These are phyloP conservation scores for Parambassis ranga DNA, from an alignment of 2,797 vertebrate species.

Conservation along the genomic window DNA sequence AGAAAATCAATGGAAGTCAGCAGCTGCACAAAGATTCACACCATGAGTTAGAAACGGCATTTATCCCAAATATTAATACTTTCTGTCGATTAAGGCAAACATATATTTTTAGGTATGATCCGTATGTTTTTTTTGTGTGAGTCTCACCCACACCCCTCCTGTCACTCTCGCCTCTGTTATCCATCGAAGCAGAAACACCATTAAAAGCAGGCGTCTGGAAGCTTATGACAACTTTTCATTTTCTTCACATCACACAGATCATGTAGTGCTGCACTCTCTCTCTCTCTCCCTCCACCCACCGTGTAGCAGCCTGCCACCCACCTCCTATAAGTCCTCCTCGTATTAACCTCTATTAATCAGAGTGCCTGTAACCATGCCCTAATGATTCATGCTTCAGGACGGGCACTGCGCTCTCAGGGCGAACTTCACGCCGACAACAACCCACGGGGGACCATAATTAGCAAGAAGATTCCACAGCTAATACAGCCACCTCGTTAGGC, in stretches of 20 bases:
- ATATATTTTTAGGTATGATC: not conserved
- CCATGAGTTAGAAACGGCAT: not conserved
- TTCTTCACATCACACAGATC: slow-evolving; percentile 17
- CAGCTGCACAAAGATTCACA: not conserved
- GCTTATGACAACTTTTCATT: slow-evolving; percentile 48
- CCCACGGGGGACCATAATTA: slow-evolving; percentile 59
- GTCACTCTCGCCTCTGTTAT: slow-evolving; percentile 29
- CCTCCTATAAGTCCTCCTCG: slow-evolving; percentile 28
- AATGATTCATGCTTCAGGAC: slow-evolving; percentile 48
- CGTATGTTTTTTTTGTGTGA: not conserved
- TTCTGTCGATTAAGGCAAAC: not conserved
- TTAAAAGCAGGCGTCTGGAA: slow-evolving; percentile 47
- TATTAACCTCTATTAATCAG: slow-evolving; percentile 59
- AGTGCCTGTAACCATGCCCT: slow-evolving; percentile 27
- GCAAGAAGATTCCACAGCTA: slow-evolving; percentile 21
- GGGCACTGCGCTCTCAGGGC: slow-evolving; percentile 13
- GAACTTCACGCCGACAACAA: slow-evolving; percentile 31
- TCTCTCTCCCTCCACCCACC: slow-evolving; percentile 17
- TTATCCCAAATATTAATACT: not conserved
- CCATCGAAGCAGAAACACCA: slow-evolving; percentile 55
- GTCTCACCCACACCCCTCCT: slow-evolving; percentile 4
- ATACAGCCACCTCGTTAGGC: slow-evolving; percentile 49
- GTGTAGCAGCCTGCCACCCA: slow-evolving; percentile 15
- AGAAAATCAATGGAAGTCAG: not conserved
- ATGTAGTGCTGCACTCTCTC: not conserved